Percentiles rank a stretch among this genome's conserved stretches.
These are phyloP conservation scores for Bombus vancouverensis DNA, from an alignment of 1,140 invertebrate species.

Conservation along the genomic window DNA sequence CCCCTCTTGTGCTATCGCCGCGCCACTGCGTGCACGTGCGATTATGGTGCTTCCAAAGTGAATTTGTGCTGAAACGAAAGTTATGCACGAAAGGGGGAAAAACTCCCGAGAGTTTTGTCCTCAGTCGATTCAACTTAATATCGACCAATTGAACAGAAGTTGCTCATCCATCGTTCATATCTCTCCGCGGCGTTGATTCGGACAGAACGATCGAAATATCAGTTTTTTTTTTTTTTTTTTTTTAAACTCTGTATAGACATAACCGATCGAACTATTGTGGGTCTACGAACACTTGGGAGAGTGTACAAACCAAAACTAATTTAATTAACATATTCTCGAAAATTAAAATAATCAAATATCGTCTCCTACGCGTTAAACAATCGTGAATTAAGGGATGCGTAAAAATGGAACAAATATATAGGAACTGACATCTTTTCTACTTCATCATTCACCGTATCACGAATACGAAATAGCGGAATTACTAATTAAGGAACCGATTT, in stretches of 20 bases:
- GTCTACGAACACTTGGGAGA: neutral
- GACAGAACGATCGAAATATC: neutral
- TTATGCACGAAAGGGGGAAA: constrained; percentile 19
- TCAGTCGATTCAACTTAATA: constrained; percentile 62
- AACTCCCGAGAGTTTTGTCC: constrained; percentile 30
- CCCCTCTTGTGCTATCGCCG: constrained; percentile 76
- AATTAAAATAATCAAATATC: neutral
- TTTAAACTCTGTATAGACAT: too few species aligned
- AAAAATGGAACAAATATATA: neutral
- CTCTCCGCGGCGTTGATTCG: neutral
- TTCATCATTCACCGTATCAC: neutral
- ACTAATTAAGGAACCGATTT: too few species aligned
- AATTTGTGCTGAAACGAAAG: constrained; percentile 50
- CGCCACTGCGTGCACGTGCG: constrained; percentile 77
- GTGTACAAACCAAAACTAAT: neutral
- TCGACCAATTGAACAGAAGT: constrained; percentile 60
- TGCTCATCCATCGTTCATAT: constrained; percentile 5
- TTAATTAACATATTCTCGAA: neutral
- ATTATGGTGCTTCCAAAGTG: constrained; percentile 59
- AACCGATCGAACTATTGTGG: neutral
- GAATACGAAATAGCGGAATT: neutral
- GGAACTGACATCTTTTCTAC: too few species aligned
- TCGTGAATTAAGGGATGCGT: neutral
- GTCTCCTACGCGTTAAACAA: neutral
- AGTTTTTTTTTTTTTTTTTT: too few species aligned